Evolutionary conservation across 2,888 invertebrate species (phyloP).

Genomic region (Rhagophthalmus giganteus): DNA sequence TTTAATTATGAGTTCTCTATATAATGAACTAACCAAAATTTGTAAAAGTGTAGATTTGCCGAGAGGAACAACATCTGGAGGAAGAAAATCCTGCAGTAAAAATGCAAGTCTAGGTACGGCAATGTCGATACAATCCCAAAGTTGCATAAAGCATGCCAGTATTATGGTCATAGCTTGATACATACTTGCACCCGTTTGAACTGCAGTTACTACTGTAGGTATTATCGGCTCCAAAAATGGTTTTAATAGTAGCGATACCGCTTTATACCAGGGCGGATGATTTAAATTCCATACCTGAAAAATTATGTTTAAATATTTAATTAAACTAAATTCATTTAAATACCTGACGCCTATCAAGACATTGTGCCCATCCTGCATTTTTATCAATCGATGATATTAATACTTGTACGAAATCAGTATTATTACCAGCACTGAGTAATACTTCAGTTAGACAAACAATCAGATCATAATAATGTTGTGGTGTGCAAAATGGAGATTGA

Average conservation of each 20-base stretch:
- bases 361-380: slow-evolving; percentile 67
- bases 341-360: slow-evolving; percentile 76
- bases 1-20: slow-evolving; percentile 65
- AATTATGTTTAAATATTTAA: background rate
- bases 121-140: slow-evolving; percentile 69
- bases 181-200: slow-evolving; percentile 76
- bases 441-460: slow-evolving; percentile 67
- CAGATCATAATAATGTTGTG: slow-evolving; percentile 58
- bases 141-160: slow-evolving; percentile 69
- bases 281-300: slow-evolving; percentile 79
- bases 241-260: slow-evolving; percentile 67
- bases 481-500: slow-evolving; percentile 33
- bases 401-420: slow-evolving; percentile 65
- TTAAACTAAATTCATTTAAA: background rate
- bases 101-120: slow-evolving; percentile 58
- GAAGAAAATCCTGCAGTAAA: slow-evolving; percentile 69
- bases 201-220: slow-evolving; percentile 69
- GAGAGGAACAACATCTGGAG: slow-evolving; percentile 70
- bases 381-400: slow-evolving; percentile 64
- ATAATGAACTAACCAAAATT: slow-evolving; percentile 68
- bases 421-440: slow-evolving; percentile 65
- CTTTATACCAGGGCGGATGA: slow-evolving; percentile 76
- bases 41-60: slow-evolving; percentile 74
- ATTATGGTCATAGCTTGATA: slow-evolving; percentile 79
- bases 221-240: slow-evolving; percentile 67